Percentiles rank a stretch among this genome's conserved stretches.
Evolutionary conservation across 1,140 invertebrate species (phyloP).

Genomic region (Aphaenogaster floridana): DNA sequence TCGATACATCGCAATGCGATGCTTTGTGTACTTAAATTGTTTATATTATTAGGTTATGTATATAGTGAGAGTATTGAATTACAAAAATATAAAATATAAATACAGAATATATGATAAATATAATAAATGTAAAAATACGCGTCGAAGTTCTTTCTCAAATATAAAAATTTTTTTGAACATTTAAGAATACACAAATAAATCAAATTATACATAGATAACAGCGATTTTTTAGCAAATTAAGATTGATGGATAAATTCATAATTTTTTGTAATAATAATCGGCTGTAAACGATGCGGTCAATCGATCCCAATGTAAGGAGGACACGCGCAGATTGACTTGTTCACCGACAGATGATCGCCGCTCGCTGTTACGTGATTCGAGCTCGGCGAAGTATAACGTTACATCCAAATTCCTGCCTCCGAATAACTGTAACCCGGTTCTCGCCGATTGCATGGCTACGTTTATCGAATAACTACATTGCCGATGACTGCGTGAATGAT

Average conservation of each 20-base stretch:
- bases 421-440: conserved; percentile 71
- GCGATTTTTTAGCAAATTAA: neutral
- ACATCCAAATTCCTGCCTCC: conserved; percentile 71
- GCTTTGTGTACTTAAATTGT: too few species aligned
- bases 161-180: neutral
- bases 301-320: conserved; percentile 7
- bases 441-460: conserved; percentile 14
- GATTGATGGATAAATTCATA: neutral
- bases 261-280: neutral
- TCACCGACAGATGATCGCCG: neutral
- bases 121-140: neutral
- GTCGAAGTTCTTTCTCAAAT: neutral
- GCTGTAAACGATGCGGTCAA: neutral
- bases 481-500: neutral
- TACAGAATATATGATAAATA: neutral
- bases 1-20: neutral
- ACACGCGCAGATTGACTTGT: neutral
- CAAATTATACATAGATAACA: neutral
- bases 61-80: neutral
- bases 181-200: neutral
- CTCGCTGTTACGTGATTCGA: conserved; percentile 26
- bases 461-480: conserved; percentile 29
- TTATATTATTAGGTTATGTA: neutral
- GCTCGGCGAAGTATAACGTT: conserved; percentile 68
- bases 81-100: neutral